Percentiles rank a stretch among this genome's conserved stretches.
Evolutionary conservation across 2,113 vertebrate genomes (phyloP).

Genomic region (Albula goreensis): DNA sequence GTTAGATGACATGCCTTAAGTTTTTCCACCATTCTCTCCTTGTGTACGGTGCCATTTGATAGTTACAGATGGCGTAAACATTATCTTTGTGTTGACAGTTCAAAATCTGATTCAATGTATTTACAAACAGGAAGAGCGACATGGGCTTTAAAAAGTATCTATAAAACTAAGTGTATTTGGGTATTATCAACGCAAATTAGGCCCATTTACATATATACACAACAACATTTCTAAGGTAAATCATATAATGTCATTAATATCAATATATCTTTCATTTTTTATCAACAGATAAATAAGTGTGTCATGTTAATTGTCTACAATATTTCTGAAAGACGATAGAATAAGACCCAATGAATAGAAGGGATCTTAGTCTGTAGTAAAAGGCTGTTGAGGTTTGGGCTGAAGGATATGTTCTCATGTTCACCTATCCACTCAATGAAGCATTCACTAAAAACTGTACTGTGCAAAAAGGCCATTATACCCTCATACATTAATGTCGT

Average conservation of each 20-base stretch:
- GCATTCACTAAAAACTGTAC: background rate
- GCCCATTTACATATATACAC: no score
- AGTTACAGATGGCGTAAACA: background rate
- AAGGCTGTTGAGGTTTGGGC: no score
- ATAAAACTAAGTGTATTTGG: no score
- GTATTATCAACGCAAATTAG: no score
- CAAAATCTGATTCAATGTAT: background rate
- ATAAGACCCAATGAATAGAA: background rate
- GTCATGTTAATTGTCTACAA: background rate
- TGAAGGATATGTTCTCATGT: no score
- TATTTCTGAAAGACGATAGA: background rate
- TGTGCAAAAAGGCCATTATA: background rate
- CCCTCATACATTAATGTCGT: background rate
- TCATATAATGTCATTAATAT: background rate
- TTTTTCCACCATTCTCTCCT: background rate
- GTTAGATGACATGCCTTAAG: background rate
- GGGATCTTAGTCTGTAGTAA: no score
- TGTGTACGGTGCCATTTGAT: background rate
- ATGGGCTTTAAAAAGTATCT: no score
- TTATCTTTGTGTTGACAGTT: background rate
- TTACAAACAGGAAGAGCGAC: background rate
- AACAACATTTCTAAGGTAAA: background rate
- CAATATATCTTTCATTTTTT: background rate
- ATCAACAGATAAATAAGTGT: no score
- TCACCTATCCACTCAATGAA: background rate